Base-by-base conservation (phyloP, 53 echinoderm and acorn worm genomes). In the Glandiceps talaboti region DNA sequence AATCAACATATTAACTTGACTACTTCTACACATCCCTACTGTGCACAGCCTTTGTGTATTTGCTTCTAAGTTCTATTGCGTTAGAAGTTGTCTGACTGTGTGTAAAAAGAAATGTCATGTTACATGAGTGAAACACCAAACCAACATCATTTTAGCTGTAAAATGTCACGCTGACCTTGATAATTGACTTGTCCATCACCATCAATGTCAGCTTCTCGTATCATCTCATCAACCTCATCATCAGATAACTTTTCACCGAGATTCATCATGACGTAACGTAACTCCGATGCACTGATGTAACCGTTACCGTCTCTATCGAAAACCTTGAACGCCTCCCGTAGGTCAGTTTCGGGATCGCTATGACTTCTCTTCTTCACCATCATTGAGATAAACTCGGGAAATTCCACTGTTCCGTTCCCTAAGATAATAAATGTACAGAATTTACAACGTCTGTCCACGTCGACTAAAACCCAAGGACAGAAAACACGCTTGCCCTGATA, bases 291-390 rank as follows among this genome's bases (percentile, higher is more conserved):
- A 20, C 64, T 83, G 80, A 87, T 83, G 78, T 28, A 87, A 12
- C 87, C 87, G 73, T 80, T 87, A 26, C 83, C 75, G 80, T 87
- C 87, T 32, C 83, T 82, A 77, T 87, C 87, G 31, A 83, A 79
- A 0, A 76, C n/a, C 14, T 83, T 31, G 33, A 87, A 87, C 26
- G 83, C 83, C 28, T 33, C 29, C 80, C 29, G 73, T 0, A 87
- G 76, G 14, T 80, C 77, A 20, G 6, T 45, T 0, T 76, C 73
- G 27, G 79, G 31, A 28, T 83, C 76, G 1, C 75, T 30, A 29
- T 30, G 83, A 20, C 64, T 20, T 27, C 80, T 80, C 1, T 80
- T 32, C 6, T 1, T 25, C 0, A 20, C 31, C 73, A 83, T 31
- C 76, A 87, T 32, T 20, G 64, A 6, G 25, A 82, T 76, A n/a